Evolutionary conservation across 2,888 invertebrate species (phyloP).

Genomic region (Cerceris rybyensis): DNA sequence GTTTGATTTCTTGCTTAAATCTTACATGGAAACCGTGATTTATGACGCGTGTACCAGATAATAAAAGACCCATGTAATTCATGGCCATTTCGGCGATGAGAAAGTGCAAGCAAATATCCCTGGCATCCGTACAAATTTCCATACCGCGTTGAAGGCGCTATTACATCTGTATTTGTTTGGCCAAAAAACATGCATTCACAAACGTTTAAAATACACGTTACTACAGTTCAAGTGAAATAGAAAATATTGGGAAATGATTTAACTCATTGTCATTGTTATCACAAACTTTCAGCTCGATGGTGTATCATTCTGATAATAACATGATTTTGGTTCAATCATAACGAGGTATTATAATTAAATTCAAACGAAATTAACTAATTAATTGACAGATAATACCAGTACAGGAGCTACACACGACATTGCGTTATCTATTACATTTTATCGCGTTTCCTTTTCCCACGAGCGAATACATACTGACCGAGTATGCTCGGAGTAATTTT

Average conservation of each 20-base stretch:
- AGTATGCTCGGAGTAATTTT: not conserved
- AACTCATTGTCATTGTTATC: too few relatives aligned
- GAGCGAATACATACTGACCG: not conserved
- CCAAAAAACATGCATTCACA: too few relatives aligned
- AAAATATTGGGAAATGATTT: too few relatives aligned
- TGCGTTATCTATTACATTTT: not conserved
- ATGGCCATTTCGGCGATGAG: not conserved
- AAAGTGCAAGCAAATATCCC: not conserved
- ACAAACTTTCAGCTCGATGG: too few relatives aligned
- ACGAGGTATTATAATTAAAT: not conserved
- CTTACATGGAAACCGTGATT: conserved; percentile 5
- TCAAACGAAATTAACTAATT: not conserved
- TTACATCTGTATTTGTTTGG: too few relatives aligned
- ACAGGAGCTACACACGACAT: not conserved
- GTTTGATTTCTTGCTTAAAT: conserved; percentile 26
- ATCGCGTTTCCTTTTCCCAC: not conserved
- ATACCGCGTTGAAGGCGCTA: too few relatives aligned
- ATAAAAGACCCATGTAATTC: not conserved
- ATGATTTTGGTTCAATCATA: not conserved
- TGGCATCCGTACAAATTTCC: too few relatives aligned
- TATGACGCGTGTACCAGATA: conserved; percentile 7
- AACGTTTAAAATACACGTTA: too few relatives aligned
- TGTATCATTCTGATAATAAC: not conserved
- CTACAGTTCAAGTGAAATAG: too few relatives aligned
- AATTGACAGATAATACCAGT: not conserved